These are phyloP conservation scores for Macrostomum lignano DNA, from an alignment of 1,140 invertebrate species.

Conservation along the genomic window DNA sequence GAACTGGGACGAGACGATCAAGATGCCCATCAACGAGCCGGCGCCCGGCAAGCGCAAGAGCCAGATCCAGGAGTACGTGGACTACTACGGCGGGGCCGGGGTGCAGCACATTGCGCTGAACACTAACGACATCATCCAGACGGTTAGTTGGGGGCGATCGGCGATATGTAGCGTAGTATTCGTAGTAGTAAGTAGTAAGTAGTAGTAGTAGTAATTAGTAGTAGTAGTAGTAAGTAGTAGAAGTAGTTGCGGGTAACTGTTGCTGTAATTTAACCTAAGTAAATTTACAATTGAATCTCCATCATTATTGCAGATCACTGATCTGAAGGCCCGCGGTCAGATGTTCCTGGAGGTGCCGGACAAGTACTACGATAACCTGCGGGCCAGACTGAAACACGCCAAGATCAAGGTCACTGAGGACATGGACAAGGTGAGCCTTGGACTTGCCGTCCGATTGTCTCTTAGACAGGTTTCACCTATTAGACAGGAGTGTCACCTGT, in stretches of 20 bases:
- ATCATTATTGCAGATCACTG: slow-evolving; percentile 37
- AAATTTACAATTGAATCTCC: slow-evolving; percentile 1
- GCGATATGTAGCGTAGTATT: neutral
- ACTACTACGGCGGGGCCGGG: slow-evolving; percentile 83
- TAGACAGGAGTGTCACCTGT: no score
- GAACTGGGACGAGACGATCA: slow-evolving; percentile 88
- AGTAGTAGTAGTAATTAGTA: no score
- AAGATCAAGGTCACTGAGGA: slow-evolving; percentile 57
- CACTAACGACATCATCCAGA: slow-evolving; percentile 57
- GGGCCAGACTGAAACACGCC: slow-evolving; percentile 43
- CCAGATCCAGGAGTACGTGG: slow-evolving; percentile 83
- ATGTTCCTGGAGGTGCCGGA: slow-evolving; percentile 65
- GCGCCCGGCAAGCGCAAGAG: slow-evolving; percentile 75
- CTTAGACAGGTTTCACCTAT: no score
- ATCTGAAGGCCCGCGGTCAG: slow-evolving; percentile 49
- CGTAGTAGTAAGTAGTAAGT: no score
- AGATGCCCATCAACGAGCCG: slow-evolving; percentile 94
- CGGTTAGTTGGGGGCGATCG: slow-evolving; percentile 35
- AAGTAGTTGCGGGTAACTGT: no score
- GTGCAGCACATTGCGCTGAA: slow-evolving; percentile 93
- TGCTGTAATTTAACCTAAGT: no score
- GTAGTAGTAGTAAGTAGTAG: no score
- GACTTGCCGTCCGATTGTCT: slow-evolving; percentile 1
- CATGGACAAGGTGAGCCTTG: slow-evolving; percentile 38
- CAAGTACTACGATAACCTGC: slow-evolving; percentile 58